Conservation (phyloP, 2,797 vertebrate genomes). For the Oreortyx pictus region DNA sequence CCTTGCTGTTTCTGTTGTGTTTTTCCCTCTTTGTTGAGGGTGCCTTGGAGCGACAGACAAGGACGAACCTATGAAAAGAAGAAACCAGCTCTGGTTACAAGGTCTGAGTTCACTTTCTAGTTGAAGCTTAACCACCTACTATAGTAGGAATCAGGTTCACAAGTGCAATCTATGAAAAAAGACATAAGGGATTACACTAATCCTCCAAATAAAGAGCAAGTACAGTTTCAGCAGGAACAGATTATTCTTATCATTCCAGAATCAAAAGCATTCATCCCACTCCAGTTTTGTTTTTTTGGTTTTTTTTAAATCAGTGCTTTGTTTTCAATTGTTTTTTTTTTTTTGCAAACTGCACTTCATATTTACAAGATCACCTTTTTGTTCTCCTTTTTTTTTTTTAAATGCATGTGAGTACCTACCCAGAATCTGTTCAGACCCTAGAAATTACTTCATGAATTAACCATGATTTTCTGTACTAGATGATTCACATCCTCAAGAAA, state of each 20-base stretch:
- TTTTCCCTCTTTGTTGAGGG: slow-evolving; percentile 41
- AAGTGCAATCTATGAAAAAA: neutral
- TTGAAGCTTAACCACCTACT: neutral
- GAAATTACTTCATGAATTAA: neutral
- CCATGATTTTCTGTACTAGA: neutral
- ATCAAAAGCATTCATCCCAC: neutral
- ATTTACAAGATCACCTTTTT: neutral
- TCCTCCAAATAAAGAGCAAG: neutral
- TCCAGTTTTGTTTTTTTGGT: neutral
- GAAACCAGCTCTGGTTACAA: neutral
- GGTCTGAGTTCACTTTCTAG: neutral
- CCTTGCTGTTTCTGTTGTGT: slow-evolving; percentile 49
- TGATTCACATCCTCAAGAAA: neutral
- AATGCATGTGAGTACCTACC: neutral
- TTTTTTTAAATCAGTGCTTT: neutral
- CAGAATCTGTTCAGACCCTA: neutral
- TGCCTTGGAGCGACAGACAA: slow-evolving; percentile 78
- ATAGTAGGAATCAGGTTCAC: neutral
- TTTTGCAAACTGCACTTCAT: neutral
- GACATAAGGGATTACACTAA: neutral
- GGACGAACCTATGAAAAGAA: slow-evolving; percentile 75
- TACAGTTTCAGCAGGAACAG: neutral
- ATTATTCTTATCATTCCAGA: neutral
- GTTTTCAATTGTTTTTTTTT: no score
- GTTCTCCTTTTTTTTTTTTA: neutral